phyloP scores from a whole-genome alignment of 2,888 invertebrate genomes.

The Lordiphosa fenestrarum region DNA sequence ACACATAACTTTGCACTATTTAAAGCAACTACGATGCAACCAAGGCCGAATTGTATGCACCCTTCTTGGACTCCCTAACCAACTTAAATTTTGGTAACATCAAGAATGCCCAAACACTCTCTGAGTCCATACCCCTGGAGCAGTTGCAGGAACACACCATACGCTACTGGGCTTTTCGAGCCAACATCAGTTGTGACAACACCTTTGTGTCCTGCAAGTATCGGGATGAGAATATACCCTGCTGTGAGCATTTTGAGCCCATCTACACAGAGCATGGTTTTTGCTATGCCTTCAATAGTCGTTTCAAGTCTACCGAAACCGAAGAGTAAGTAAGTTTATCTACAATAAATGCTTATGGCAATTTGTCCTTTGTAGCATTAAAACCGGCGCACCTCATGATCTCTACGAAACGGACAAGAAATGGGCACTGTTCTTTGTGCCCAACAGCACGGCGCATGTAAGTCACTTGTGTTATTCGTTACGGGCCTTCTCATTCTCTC shows the following conservation, averaged over 20 bases:
- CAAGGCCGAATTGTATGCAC: slow-evolving; percentile 54
- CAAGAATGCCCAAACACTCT: slow-evolving; percentile 58
- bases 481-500: not conserved
- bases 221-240: slow-evolving; percentile 85
- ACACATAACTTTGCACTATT: not conserved
- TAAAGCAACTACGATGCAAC: slow-evolving; percentile 60
- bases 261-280: slow-evolving; percentile 89
- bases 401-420: slow-evolving; percentile 80
- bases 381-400: slow-evolving; percentile 72
- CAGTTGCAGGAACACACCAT: slow-evolving; percentile 61
- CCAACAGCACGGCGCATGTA: slow-evolving; percentile 73
- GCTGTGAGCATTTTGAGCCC: slow-evolving; percentile 85
- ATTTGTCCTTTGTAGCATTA: slow-evolving; percentile 46
- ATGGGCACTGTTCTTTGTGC: slow-evolving; percentile 78
- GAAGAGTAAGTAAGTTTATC: slow-evolving; percentile 77
- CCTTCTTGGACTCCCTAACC: slow-evolving; percentile 79
- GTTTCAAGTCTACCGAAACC: slow-evolving; percentile 72
- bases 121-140: slow-evolving; percentile 50
- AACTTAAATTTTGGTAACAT: slow-evolving; percentile 80
- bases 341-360: not conserved
- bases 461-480: not conserved
- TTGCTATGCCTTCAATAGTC: slow-evolving; percentile 86
- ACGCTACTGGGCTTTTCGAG: slow-evolving; percentile 73
- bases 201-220: slow-evolving; percentile 84
- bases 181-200: slow-evolving; percentile 82